Conservation (phyloP, 2,797 vertebrate species). For the Acrossocheilus fasciatus region DNA sequence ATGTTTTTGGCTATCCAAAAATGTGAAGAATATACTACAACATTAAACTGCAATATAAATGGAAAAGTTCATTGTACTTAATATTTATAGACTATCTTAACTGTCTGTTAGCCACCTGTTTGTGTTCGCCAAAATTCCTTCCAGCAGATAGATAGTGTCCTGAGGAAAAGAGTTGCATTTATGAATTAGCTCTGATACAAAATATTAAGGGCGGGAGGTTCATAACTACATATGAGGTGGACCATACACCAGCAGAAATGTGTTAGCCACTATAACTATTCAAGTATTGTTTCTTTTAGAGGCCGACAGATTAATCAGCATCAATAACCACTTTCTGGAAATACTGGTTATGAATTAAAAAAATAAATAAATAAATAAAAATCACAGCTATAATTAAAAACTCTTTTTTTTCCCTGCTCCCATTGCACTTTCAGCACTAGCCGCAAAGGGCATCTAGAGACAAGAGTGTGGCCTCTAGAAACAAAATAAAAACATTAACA, state of each 20-base stretch:
- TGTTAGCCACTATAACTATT: not conserved
- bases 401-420: not conserved
- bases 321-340: not conserved
- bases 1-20: not conserved
- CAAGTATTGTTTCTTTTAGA: not conserved
- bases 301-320: not conserved
- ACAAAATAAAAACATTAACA: not conserved
- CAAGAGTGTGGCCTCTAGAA: not conserved
- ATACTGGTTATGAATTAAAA: not conserved
- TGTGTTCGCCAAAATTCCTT: slow-evolving; percentile 83
- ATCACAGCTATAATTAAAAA: not conserved
- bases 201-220: not conserved
- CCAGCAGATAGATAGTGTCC: slow-evolving; percentile 93
- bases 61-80: not conserved
- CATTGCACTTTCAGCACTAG: not conserved
- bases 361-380: too few relatives aligned
- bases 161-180: slow-evolving; percentile 60
- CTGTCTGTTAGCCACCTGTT: slow-evolving; percentile 74
- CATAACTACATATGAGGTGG: not conserved
- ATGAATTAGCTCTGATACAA: not conserved
- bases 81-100: not conserved
- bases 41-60: not conserved
- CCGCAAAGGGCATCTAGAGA: not conserved
- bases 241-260: not conserved
- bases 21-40: not conserved